These are phyloP conservation scores for Poeciliopsis prolifica DNA, from an alignment of 2,113 vertebrate species.

Conservation along the genomic window DNA sequence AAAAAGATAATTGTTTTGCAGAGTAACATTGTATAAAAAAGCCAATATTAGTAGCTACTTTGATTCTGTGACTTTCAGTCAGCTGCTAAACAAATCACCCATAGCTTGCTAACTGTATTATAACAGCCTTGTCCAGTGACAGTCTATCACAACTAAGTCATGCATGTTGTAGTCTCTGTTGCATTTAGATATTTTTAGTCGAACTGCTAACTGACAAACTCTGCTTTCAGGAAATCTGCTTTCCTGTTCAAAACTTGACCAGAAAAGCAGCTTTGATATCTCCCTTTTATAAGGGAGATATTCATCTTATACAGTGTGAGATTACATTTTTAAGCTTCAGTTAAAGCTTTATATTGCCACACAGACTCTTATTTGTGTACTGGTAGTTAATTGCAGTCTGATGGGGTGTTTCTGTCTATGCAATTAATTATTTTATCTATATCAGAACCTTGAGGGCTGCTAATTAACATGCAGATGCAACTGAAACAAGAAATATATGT, in stretches of 20 bases:
- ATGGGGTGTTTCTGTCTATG: neutral
- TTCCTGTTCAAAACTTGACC: neutral
- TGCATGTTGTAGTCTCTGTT: neutral
- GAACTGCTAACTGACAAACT: neutral
- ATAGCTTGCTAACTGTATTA: too few relatives aligned
- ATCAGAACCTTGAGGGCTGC: neutral
- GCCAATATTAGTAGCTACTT: too few relatives aligned
- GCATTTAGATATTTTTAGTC: neutral
- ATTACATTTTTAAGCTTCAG: conserved; percentile 1
- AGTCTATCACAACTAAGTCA: neutral
- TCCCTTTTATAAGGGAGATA: neutral
- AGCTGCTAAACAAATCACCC: too few relatives aligned
- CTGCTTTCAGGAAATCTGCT: too few relatives aligned
- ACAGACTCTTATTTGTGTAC: neutral
- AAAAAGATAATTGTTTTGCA: neutral
- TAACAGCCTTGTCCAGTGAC: too few relatives aligned
- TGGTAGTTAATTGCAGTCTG: neutral
- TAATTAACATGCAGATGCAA: neutral
- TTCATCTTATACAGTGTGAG: neutral
- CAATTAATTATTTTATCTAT: neutral
- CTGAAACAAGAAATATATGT: neutral
- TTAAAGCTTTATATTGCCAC: neutral
- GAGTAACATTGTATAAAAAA: neutral
- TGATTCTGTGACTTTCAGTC: too few relatives aligned
- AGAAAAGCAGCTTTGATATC: neutral